Conservation (phyloP, 2,113 vertebrate genomes). For the Ceratotherium simum region DNA sequence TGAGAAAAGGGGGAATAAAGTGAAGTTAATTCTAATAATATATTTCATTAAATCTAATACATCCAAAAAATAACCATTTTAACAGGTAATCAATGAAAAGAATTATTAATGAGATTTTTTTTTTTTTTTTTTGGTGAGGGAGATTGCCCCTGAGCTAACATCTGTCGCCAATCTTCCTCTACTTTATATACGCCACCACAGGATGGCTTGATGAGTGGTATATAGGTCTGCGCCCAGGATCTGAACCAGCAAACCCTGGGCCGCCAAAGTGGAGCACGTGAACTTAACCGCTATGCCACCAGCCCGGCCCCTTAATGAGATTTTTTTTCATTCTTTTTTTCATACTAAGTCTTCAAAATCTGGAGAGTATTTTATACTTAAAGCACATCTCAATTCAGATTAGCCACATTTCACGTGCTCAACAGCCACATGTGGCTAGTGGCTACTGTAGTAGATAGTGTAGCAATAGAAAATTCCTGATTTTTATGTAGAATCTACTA, state of each 20-base stretch:
- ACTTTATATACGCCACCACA: no score
- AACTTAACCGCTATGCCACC: no score
- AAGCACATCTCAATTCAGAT: constrained; percentile 12
- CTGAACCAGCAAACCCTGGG: no score
- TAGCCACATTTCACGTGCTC: constrained; percentile 16
- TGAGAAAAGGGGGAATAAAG: neutral
- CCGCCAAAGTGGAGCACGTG: no score
- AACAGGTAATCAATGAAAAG: constrained; percentile 3
- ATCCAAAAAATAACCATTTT: constrained; percentile 26
- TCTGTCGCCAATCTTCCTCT: no score
- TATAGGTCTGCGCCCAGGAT: no score
- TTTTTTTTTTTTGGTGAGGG: neutral
- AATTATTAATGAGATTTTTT: neutral
- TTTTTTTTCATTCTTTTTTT: neutral
- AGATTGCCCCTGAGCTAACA: no score
- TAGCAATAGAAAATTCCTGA: neutral
- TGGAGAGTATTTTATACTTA: neutral
- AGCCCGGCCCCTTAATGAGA: neutral
- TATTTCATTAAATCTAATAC: neutral
- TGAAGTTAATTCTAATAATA: neutral
- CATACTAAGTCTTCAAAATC: constrained; percentile 34
- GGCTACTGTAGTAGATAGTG: neutral
- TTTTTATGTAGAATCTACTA: constrained; percentile 24
- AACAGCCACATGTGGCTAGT: neutral
- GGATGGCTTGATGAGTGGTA: no score